Evolutionary conservation across 2,888 invertebrate genomes (phyloP).

Genomic region (Gerris lacustris): DNA sequence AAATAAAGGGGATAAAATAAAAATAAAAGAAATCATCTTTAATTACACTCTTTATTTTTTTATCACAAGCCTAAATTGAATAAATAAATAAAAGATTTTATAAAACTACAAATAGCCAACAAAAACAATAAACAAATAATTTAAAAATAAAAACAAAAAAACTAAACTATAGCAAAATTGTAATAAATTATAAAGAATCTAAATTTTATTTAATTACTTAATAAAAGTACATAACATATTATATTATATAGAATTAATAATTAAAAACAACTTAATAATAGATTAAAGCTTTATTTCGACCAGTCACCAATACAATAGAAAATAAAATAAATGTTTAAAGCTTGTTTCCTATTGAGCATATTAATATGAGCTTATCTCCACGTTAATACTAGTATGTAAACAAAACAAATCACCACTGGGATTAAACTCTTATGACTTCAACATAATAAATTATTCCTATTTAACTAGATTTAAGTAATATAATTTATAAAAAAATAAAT

Average conservation of each 20-base stretch:
- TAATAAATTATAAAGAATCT: too few species aligned
- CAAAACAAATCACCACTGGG: too few species aligned
- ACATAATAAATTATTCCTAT: too few species aligned
- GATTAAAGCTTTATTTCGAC: constrained; percentile 1
- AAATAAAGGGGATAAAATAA: neutral
- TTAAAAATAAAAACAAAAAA: neutral
- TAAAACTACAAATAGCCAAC: constrained; percentile 5
- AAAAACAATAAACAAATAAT: neutral
- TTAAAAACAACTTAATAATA: neutral
- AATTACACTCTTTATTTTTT: neutral
- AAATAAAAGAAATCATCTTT: neutral
- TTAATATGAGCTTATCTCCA: too few species aligned
- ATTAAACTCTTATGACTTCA: too few species aligned
- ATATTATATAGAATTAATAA: neutral
- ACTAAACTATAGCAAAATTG: neutral
- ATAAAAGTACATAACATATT: neutral
- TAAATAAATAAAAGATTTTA: neutral
- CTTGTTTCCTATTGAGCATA: constrained; percentile 2
- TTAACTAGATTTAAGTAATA: too few species aligned
- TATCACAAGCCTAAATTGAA: neutral
- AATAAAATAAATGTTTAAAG: neutral
- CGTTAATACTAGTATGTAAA: too few species aligned
- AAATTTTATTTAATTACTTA: too few species aligned
- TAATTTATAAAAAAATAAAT: too few species aligned
- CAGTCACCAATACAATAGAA: constrained; percentile 2